phyloP scores from a whole-genome alignment of 1,140 invertebrate species.

The Drosophila equinoxialis region DNA sequence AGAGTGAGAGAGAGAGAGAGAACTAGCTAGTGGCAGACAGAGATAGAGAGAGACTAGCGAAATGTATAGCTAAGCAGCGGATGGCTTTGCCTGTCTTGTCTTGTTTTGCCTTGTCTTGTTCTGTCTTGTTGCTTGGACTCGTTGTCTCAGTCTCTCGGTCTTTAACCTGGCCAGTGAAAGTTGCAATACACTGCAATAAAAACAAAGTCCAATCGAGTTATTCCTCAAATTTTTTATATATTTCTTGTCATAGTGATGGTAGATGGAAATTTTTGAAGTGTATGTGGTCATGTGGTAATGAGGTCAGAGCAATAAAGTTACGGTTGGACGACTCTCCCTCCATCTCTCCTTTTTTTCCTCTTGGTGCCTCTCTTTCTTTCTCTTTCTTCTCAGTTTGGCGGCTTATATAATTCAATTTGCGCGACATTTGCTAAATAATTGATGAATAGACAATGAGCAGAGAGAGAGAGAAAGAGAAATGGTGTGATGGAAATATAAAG shows the following conservation, averaged over 20 bases:
- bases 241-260: background rate
- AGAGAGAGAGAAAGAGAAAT: conserved; percentile 4
- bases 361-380: background rate
- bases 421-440: conserved; percentile 65
- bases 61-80: conserved; percentile 23
- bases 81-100: conserved; percentile 16
- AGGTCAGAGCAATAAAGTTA: conserved; percentile 55
- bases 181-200: conserved; percentile 8
- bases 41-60: conserved; percentile 1
- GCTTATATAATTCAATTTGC: conserved; percentile 67
- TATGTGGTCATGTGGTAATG: conserved; percentile 38
- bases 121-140: conserved; percentile 16
- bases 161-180: conserved; percentile 33
- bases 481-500: background rate
- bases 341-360: conserved; percentile 7
- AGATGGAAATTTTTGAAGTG: conserved; percentile 1
- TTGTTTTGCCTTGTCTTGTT: background rate
- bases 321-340: conserved; percentile 23
- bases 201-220: background rate
- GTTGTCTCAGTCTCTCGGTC: conserved; percentile 26
- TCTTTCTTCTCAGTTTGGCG: background rate
- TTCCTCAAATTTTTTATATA: background rate
- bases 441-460: conserved; percentile 19
- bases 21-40: no score
- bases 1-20: no score